Evolutionary conservation across 1,140 invertebrate species (phyloP), one percentile per base, ranked within the genome.

Genomic region (Phocides pigmalion): DNA sequence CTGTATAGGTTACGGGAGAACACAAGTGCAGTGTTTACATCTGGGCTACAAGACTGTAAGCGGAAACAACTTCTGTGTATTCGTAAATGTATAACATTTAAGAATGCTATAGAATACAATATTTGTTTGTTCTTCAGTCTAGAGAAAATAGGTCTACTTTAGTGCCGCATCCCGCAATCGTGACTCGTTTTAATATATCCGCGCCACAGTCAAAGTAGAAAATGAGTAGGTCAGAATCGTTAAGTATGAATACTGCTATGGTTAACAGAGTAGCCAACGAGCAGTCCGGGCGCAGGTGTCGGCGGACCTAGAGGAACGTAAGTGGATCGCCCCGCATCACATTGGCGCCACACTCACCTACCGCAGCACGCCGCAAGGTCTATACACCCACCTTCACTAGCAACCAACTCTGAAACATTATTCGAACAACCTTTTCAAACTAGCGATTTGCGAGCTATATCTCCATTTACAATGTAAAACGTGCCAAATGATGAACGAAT

Each of bases 261-360:
- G 17, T 49, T 64, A 74, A 51, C 82, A 93, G 79, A 92, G 93
- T 71, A 86, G 93, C 44, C 93, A 94, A 68, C 88, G 93, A 69
- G 94, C 95, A 51, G 87, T 95, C 64, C 95, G 95, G 65, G 95
- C 95, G 73, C 93, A 95, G 70, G 93, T 95, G 22, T 93, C 93
- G 2, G 94, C 97, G 92, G 97, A 98, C 82, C 93, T 98, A 56
- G 97, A 98, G 79, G 97, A 98, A 84, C 93, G 97, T 81, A 93
- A 95, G 84, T 92, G 91, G 90, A 91, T 89, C 82, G 91, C 79
- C 77, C 84, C 89, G 81, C 91, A 91, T 68, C 91, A 92, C 81
- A 87, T 90, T 86, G 90, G 87, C 86, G 86, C 89, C 80, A 91
- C 94, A 82, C 93, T 94, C 67, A 95, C 94, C 47, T 96, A 96